Evolutionary conservation across 2,888 invertebrate species (phyloP), one percentile per base, ranked within the genome.

Genomic region (Stenichneumon culpator): DNA sequence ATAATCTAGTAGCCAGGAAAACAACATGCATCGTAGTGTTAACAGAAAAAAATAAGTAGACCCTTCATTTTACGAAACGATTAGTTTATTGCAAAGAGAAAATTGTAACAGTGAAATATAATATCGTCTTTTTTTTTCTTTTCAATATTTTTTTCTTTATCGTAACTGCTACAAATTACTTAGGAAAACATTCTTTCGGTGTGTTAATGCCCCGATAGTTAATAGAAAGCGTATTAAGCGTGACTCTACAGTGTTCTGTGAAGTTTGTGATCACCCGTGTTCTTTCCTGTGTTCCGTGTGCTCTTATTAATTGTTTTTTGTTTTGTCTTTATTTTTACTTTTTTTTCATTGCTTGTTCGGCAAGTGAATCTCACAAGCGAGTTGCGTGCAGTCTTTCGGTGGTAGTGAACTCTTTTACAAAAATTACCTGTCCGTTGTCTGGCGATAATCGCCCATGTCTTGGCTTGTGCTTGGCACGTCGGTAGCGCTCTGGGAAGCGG

Each of bases 371-470:
- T 79, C 77, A 77, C 72, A 83, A 82, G 85, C 79, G 85, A 82
- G 85, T 79, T 85, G 75, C 85, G 82, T 82, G 82, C 85, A 83
- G 73, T 86, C 70, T 83, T 81, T 83, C 86, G 80, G 75, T 75
- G 83, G 68, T 54, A 81, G 70, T 73, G 72, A 79, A 70, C 74
- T 84, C 75, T 70, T 70, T 19, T 70, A 84, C 81, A 67, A 79
- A 82, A 63, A 86, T 86, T 90, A 93, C 93, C 92, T 92, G 83
- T 93, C 93, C 52, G 91, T 88, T 70, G 93, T 90, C 82, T 90
- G 91, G 65, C 93, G 90, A 86, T 93, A 93, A 89, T 93, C 93
- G 57, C 90, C 90, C 92, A 93, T 93, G 74, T 93, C 92, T 86
- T 91, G 91, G 79, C 88, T 91, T 32, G 86, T 92, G 77, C 81